phyloP scores from a whole-genome alignment of 2,888 invertebrate species.

The Timandra comae region DNA sequence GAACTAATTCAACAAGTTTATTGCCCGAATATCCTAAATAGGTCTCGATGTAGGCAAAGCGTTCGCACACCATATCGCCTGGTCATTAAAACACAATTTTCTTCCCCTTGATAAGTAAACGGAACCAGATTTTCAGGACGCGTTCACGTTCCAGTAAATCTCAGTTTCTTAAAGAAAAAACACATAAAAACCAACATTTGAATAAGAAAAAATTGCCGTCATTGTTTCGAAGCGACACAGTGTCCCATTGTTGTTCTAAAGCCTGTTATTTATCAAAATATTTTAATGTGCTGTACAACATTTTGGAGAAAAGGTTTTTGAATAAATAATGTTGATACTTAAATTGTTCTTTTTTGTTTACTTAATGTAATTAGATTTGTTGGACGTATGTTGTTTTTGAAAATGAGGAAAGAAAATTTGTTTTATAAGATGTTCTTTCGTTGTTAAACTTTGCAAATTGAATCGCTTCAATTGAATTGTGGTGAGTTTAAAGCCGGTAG shows the following conservation, averaged over 20 bases:
- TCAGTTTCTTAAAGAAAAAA: conserved; percentile 32
- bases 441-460: no score
- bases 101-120: conserved; percentile 31
- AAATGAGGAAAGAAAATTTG: no score
- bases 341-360: no score
- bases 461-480: no score
- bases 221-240: conserved; percentile 3
- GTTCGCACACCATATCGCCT: conserved; percentile 13
- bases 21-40: conserved; percentile 8
- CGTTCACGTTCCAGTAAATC: conserved; percentile 35
- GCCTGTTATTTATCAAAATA: no score
- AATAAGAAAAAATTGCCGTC: conserved; percentile 18
- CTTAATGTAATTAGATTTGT: no score
- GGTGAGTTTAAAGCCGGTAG: no score
- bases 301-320: no score
- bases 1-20: background rate
- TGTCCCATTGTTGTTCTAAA: background rate
- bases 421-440: no score
- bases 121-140: conserved; percentile 33
- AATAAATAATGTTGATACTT: no score
- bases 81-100: conserved; percentile 43
- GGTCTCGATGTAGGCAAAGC: conserved; percentile 12
- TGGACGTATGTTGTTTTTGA: no score
- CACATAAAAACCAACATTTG: conserved; percentile 15
- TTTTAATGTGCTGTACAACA: no score